These are phyloP conservation scores for Orchesella flavescens DNA, from an alignment of 2,888 invertebrate species.

Conservation along the genomic window DNA sequence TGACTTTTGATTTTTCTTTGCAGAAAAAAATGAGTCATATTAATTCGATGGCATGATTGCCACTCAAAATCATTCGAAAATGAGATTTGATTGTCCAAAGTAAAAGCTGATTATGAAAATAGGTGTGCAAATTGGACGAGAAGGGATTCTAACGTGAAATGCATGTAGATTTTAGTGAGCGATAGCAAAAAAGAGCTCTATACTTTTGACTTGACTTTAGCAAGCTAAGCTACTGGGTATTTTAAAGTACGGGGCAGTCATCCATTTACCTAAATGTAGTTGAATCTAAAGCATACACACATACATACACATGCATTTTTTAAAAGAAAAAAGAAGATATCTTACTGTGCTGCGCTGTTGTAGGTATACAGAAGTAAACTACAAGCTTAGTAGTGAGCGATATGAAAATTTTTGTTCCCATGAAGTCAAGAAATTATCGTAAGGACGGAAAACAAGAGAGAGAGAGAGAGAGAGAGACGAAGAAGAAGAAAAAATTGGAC, in stretches of 20 bases:
- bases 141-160: no score
- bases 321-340: background rate
- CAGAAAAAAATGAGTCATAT: no score
- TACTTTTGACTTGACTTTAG: no score
- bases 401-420: constrained; percentile 72
- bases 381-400: constrained; percentile 58
- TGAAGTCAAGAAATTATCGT: constrained; percentile 72
- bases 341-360: background rate
- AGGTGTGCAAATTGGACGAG: no score
- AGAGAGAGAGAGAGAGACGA: constrained; percentile 18
- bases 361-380: background rate
- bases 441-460: constrained; percentile 71
- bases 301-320: background rate
- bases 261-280: background rate
- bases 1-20: no score
- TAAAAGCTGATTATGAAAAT: no score
- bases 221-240: background rate
- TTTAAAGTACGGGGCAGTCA: constrained; percentile 3
- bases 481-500: constrained; percentile 57
- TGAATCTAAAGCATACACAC: background rate
- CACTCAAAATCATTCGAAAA: no score
- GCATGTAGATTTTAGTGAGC: no score
- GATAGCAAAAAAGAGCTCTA: no score
- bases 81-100: no score
- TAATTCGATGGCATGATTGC: no score